Conservation (phyloP, 1,140 invertebrate genomes). For the Drosophila ohnishii region DNA sequence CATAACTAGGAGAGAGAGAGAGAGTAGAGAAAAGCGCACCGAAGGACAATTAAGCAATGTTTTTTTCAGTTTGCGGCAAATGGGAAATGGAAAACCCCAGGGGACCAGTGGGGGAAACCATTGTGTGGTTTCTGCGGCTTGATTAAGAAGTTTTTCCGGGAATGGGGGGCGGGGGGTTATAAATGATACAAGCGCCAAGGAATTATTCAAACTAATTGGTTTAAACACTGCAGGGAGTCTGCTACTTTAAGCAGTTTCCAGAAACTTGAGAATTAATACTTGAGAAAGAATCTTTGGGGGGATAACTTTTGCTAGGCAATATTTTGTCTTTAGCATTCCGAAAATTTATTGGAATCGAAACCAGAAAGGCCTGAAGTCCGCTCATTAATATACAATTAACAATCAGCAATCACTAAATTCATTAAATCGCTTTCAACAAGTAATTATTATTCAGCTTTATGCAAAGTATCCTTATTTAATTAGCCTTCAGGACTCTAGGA, state of each 20-base stretch:
- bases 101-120: slow-evolving; percentile 9
- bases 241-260: slow-evolving; percentile 10
- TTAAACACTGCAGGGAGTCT: slow-evolving; percentile 31
- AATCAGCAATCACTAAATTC: slow-evolving; percentile 1
- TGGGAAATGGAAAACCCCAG: not conserved
- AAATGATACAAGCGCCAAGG: slow-evolving; percentile 45
- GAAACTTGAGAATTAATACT: slow-evolving; percentile 26
- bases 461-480: slow-evolving; percentile 24
- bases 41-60: slow-evolving; percentile 45
- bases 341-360: not conserved
- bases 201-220: slow-evolving; percentile 54
- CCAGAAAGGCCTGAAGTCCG: not conserved
- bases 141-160: slow-evolving; percentile 41
- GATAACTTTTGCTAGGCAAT: not conserved
- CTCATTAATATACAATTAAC: slow-evolving; percentile 17
- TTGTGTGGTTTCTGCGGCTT: slow-evolving; percentile 43
- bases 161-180: slow-evolving; percentile 11
- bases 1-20: not conserved
- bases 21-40: slow-evolving; percentile 33
- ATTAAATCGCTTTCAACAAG: slow-evolving; percentile 3
- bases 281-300: slow-evolving; percentile 15
- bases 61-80: slow-evolving; percentile 4
- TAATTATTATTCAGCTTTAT: slow-evolving; percentile 21
- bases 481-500: not conserved
- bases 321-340: not conserved